Conservation (phyloP, 2,888 invertebrate genomes). For the Hymenopus coronatus region DNA sequence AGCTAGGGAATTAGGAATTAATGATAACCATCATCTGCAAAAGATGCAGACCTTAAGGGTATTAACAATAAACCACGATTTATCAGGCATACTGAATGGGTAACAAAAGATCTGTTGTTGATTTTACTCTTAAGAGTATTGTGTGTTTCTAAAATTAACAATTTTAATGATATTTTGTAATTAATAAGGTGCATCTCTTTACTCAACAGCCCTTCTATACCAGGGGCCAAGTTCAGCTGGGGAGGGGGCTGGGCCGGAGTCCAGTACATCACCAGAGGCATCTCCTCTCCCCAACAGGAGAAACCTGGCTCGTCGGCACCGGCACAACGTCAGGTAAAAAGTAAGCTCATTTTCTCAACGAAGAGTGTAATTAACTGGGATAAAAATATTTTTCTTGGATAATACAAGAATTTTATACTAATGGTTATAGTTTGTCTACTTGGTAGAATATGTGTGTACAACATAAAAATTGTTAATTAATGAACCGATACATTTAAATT, state of each 20-base stretch:
- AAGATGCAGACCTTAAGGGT: no score
- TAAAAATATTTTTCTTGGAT: neutral
- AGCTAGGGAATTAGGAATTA: no score
- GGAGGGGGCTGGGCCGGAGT: slow-evolving; percentile 28
- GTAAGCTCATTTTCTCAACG: slow-evolving; percentile 33
- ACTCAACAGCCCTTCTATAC: slow-evolving; percentile 30
- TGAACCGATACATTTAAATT: no score
- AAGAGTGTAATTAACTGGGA: neutral
- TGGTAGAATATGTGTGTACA: no score
- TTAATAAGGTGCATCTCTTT: neutral
- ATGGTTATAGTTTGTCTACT: no score
- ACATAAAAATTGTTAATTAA: no score
- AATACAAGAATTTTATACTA: neutral
- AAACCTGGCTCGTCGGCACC: slow-evolving; percentile 34
- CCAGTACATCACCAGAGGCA: slow-evolving; percentile 35
- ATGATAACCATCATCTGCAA: no score
- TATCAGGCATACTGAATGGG: no score
- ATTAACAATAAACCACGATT: no score
- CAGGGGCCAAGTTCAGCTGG: slow-evolving; percentile 17
- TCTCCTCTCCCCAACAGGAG: slow-evolving; percentile 36
- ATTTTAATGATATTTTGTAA: neutral
- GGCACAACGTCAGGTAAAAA: slow-evolving; percentile 40
- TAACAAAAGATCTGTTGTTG: no score
- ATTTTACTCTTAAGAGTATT: no score
- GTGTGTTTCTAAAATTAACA: no score